Percentiles rank a stretch among this genome's conserved stretches.
phyloP scores from a whole-genome alignment of 2,797 vertebrate genomes.

The Malacoctenus gilli region DNA sequence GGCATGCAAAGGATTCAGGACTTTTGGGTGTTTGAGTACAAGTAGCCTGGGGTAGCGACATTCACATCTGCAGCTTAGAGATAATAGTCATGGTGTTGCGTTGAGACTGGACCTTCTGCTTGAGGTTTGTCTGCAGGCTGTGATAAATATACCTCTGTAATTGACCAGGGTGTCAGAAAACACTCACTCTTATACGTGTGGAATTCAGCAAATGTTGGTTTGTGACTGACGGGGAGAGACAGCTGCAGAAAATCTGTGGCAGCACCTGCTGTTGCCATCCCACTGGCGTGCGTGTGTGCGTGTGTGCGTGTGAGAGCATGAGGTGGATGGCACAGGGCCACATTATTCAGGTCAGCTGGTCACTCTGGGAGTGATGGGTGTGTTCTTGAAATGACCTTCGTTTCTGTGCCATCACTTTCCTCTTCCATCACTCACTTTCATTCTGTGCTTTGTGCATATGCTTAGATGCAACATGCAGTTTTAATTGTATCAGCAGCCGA shows the following conservation, averaged over 20 bases:
- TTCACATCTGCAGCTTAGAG: conserved; percentile 54
- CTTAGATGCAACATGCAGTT: conserved; percentile 16
- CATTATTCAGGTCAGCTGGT: conserved; percentile 53
- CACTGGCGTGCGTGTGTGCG: conserved; percentile 16
- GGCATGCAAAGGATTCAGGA: conserved; percentile 25
- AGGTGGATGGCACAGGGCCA: conserved; percentile 1
- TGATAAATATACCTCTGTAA: conserved; percentile 64
- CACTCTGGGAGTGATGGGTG: conserved; percentile 66
- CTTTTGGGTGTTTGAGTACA: conserved; percentile 36
- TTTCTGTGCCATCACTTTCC: conserved; percentile 35
- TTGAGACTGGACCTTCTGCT: conserved; percentile 31
- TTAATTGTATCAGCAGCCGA: conserved; percentile 36
- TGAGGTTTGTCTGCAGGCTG: conserved; percentile 47
- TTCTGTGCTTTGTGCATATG: background rate
- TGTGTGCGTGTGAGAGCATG: conserved; percentile 12
- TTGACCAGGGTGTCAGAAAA: conserved; percentile 63
- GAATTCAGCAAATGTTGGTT: conserved; percentile 43
- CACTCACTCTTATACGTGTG: conserved; percentile 56
- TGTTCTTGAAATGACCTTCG: conserved; percentile 61
- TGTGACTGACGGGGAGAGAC: conserved; percentile 56
- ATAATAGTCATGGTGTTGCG: conserved; percentile 35
- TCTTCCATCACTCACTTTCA: conserved; percentile 31
- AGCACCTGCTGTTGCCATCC: conserved; percentile 45
- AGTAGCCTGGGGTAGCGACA: conserved; percentile 33
- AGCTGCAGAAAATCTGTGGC: conserved; percentile 57